These are phyloP conservation scores for Yponomeuta plumbellus DNA, from an alignment of 2,888 invertebrate species.

Conservation along the genomic window DNA sequence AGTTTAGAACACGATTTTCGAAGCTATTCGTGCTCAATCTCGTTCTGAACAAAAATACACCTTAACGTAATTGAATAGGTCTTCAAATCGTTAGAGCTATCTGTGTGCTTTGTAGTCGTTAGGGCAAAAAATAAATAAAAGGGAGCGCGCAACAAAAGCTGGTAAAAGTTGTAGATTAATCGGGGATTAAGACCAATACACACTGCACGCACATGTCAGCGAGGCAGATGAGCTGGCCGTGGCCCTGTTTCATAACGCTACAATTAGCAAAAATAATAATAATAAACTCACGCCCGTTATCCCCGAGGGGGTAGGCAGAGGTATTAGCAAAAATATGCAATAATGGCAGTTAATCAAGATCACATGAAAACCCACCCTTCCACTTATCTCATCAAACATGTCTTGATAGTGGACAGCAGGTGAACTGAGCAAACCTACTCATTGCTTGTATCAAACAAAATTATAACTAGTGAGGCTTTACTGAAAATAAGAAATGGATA, in stretches of 20 bases:
- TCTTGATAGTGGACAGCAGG: too few relatives aligned
- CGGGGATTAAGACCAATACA: conserved; percentile 71
- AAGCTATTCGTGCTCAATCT: neutral
- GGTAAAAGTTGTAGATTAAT: conserved; percentile 74
- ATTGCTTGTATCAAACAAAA: too few relatives aligned
- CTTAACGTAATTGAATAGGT: neutral
- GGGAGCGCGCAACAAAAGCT: conserved; percentile 67
- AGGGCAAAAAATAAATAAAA: conserved; percentile 49
- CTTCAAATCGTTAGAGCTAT: neutral
- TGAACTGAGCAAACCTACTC: too few relatives aligned
- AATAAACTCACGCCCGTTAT: too few relatives aligned
- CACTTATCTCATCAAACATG: too few relatives aligned
- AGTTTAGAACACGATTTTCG: neutral
- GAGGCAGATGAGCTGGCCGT: conserved; percentile 16
- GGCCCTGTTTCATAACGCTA: neutral
- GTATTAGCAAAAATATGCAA: too few relatives aligned
- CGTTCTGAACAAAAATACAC: neutral
- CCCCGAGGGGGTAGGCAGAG: too few relatives aligned
- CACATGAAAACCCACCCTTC: too few relatives aligned
- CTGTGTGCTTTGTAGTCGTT: neutral
- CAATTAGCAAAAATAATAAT: too few relatives aligned
- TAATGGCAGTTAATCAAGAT: too few relatives aligned
- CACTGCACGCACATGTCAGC: conserved; percentile 34
- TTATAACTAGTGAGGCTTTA: too few relatives aligned
- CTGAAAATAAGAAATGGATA: too few relatives aligned